Evolutionary conservation across 2,113 vertebrate species (phyloP).

Genomic region (Syrrhaptes paradoxus): DNA sequence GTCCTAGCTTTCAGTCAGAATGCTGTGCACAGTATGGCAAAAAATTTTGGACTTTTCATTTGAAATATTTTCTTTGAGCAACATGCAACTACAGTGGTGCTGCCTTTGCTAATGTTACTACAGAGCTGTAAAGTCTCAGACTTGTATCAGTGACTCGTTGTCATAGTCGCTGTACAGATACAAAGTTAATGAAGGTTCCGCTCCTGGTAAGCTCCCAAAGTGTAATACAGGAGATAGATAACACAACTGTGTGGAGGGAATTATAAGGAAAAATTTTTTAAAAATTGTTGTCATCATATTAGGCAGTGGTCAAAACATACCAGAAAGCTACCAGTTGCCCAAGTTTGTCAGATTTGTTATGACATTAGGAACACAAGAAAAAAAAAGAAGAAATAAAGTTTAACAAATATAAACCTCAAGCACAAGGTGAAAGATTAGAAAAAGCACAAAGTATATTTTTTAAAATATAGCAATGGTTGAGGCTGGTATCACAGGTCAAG

Average conservation of each 20-base stretch:
- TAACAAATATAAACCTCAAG: not conserved
- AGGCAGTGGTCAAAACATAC: not conserved
- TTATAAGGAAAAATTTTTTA: not conserved
- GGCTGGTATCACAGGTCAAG: not conserved
- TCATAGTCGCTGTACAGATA: not conserved
- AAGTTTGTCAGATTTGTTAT: not conserved
- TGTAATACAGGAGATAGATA: not conserved
- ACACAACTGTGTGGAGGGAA: not conserved
- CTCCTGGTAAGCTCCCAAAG: not conserved
- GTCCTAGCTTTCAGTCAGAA: not conserved
- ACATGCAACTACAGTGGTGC: not conserved
- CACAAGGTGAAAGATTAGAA: not conserved
- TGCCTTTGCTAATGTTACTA: not conserved
- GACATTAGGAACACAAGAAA: not conserved
- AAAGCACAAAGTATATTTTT: not conserved
- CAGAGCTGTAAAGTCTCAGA: not conserved
- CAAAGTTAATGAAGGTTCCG: not conserved
- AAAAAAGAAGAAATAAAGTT: not conserved
- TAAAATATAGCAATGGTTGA: not conserved
- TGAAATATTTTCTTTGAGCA: not conserved
- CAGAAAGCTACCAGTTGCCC: not conserved
- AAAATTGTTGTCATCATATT: not conserved
- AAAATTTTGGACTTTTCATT: not conserved
- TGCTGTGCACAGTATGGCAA: not conserved
- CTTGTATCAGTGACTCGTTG: not conserved